Base-by-base conservation (phyloP, 2,888 invertebrate species). In the Apodemia duryi region DNA sequence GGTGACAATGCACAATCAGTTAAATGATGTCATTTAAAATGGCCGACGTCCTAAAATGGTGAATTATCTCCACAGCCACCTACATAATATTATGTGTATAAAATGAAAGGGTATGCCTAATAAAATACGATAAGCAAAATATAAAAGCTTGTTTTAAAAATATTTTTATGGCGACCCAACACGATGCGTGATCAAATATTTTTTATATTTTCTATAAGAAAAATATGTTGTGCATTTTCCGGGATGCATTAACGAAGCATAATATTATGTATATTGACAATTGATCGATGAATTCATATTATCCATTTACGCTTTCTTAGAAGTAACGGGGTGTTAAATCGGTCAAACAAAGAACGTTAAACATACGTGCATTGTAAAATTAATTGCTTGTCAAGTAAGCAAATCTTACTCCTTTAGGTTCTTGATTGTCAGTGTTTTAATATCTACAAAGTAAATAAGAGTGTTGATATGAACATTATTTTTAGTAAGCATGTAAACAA, bases 301-400 rank as follows among this genome's bases (percentile, higher is more conserved):
- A 51, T 51, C n/a, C 2, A n/a, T n/a, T 49, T n/a, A 21, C 49
- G n/a, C 21, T 21, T 51, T 21, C 49, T 51, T 5, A 51, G 49
- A 51, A 51, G n/a, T 51, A 51, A 51, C 49, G 49, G 49, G 2
- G 21, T 51, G 49, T 21, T 21, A 51, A 51, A 51, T 21, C 49
- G 49, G 49, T 51, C n/a, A 51, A 46, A 46, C 13, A 13, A 21
- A 21, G 49, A 13, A 51, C 49, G 49, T 51, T 21, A 21, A 13
- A 51, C 7, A 13, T 51, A 51, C 49, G 49, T 51, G 49, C 49
- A 21, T n/a, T 51, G 49, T 51, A 51, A 51, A 51, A 51, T 51
- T 51, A 51, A 51, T 6, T 7, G 49, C 49, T n/a, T 51, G 49
- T 51, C 46, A 21, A 51, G 49, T 21, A 51, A 51, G n/a, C n/a